phyloP scores from a whole-genome alignment of 2,888 invertebrate species.

The Plagodis pulveraria region DNA sequence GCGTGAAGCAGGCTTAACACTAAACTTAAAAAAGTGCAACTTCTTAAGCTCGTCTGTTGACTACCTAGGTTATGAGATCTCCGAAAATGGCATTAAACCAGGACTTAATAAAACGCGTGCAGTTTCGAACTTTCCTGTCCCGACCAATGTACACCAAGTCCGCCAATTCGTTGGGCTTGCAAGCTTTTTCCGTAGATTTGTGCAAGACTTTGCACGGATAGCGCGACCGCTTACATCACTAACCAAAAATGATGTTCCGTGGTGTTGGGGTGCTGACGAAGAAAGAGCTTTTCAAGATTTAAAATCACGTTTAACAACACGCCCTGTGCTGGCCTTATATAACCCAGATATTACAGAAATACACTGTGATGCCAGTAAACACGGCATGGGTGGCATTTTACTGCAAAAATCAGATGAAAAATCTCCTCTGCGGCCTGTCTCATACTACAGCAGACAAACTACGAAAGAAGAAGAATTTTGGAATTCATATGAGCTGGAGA shows the following conservation, averaged over 20 bases:
- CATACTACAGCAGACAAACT: constrained; percentile 40
- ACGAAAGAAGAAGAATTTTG: constrained; percentile 32
- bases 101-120: constrained; percentile 30
- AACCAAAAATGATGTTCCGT: too few species aligned
- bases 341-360: too few species aligned
- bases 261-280: too few species aligned
- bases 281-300: too few species aligned
- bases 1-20: constrained; percentile 25
- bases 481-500: constrained; percentile 11
- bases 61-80: constrained; percentile 43
- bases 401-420: constrained; percentile 37
- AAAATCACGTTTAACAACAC: too few species aligned
- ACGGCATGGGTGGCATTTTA: constrained; percentile 48
- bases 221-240: constrained; percentile 39
- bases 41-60: constrained; percentile 41
- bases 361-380: constrained; percentile 38
- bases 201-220: constrained; percentile 39
- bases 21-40: constrained; percentile 43
- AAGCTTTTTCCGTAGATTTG: constrained; percentile 46
- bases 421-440: constrained; percentile 25
- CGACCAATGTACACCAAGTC: constrained; percentile 38
- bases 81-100: constrained; percentile 35
- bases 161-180: constrained; percentile 45
- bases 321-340: too few species aligned
- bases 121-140: constrained; percentile 35